phyloP scores from a whole-genome alignment of 2,113 vertebrate species.

The Tympanuchus pallidicinctus region DNA sequence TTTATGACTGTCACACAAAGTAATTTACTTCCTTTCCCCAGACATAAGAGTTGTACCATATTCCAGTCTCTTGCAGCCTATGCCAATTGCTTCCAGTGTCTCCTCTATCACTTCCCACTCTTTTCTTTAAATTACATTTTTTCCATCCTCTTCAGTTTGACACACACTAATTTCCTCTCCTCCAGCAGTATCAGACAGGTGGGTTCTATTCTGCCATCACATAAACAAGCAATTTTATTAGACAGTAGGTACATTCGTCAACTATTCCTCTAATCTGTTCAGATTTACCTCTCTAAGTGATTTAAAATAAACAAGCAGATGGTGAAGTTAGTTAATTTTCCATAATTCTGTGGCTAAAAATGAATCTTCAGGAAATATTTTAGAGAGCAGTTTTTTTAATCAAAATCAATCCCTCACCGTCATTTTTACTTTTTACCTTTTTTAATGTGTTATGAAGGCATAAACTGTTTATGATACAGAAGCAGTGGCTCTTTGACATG shows the following conservation, averaged over 20 bases:
- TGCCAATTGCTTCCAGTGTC: not conserved
- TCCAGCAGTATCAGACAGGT: not conserved
- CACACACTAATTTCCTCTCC: not conserved
- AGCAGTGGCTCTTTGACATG: conserved; percentile 6
- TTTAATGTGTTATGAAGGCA: not conserved
- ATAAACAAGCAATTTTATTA: conserved; percentile 15
- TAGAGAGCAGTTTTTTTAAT: conserved; percentile 19
- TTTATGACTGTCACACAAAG: conserved; percentile 13
- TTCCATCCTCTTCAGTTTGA: not conserved
- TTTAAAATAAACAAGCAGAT: conserved; percentile 62
- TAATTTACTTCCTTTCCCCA: conserved; percentile 15
- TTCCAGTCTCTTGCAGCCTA: not conserved
- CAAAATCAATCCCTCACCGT: not conserved
- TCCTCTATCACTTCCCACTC: not conserved
- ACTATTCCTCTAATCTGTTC: conserved; percentile 37
- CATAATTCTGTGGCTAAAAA: conserved; percentile 19
- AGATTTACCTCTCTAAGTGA: conserved; percentile 49
- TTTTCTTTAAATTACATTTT: not conserved
- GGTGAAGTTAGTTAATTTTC: conserved; percentile 47
- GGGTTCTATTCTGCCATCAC: conserved; percentile 33
- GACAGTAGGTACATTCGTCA: conserved; percentile 5
- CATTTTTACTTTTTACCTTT: not conserved
- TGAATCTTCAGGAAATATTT: conserved; percentile 8
- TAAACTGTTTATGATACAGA: not conserved
- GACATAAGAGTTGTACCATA: conserved; percentile 4